Evolutionary conservation across 2,797 vertebrate genomes (phyloP), one percentile per base, ranked within the genome.

Genomic region (Liparis tanakae): DNA sequence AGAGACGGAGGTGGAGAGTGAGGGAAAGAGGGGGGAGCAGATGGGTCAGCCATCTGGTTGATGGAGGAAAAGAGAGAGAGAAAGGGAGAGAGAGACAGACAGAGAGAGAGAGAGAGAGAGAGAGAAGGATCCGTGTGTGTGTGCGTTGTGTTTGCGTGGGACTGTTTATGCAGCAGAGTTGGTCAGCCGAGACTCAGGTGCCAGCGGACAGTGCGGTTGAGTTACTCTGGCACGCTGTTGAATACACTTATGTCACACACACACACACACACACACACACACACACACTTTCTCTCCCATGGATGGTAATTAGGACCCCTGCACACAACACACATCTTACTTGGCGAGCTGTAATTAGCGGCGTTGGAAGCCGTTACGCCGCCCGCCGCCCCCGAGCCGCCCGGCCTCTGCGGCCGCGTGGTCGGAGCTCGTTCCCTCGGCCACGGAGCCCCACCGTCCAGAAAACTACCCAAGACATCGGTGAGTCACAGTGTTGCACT

Each of bases 21-120:
- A 76, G 74, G 76, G 82, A 79, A 84, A 84, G 88, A 85, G 88
- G 74, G 43, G 85, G 79, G 90, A 93, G 93, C 94, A 95, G 94
- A 95, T 95, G 94, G 94, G 94, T 94, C 91, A 94, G 91, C 94
- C 94, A 95, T 95, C 94, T 95, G 94, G 85, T 92, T 90, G 88
- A 93, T 89, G 80, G 88, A 91, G 87, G 86, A 53, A 53, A 93
- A 93, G 91, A 89, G 88, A 78, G 70, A 86, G 78, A 75, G 86
- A 94, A 91, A 92, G 93, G 90, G 91, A 89, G 72, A 74, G 30
- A 85, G 79, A 72, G 78, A 81, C 79, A 81, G 83, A 71, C 79
- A 71, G 44, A 67, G 65, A 81, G 82, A 71, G 80, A 75, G 67
- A 70, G 79, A 79, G 63, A 70, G 81, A 70, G 70, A 18, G 22